Base-by-base conservation (phyloP, 2,113 vertebrate species). In the Balaeniceps rex region DNA sequence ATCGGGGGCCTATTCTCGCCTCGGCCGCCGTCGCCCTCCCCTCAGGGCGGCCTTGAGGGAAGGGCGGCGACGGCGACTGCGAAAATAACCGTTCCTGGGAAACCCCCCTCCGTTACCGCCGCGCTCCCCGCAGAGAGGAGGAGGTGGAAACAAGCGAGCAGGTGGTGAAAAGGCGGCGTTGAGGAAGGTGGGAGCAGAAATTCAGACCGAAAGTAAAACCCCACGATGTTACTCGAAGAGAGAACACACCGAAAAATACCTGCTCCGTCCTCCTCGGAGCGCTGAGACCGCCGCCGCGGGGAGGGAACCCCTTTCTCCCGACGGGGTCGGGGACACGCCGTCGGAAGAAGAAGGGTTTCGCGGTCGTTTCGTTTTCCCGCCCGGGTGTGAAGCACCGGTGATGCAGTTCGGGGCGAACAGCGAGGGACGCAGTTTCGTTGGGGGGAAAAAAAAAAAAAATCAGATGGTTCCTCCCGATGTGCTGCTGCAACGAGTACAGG, bases 141-240 rank as follows among this genome's bases (percentile, higher is more conserved):
- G 63, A 66, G 47, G 40, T 40, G 65, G 72, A 55, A 92, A 88
- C 8, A 11, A n/a, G n/a, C 7, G 18, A 66, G 66, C 38, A 36
- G 52, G 52, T 42, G 76, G 34, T 52, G 44, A 52, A 68, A 87
- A 69, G 29, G 66, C 19, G 12, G 40, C 13, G 9, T 28, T 63
- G 60, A 60, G 25, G 76, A 82, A 88, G 23, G 46, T 66, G 55
- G 69, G 58, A 75, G 55, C 11, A 78, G 63, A 87, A 93, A 79
- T 64, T 81, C 77, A 90, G 96, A 95, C 26, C 49, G 96, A 95
- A 95, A 97, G 86, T 88, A 93, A 93, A 94, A 84, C 55, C 26
- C 18, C 36, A 22, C 42, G 16, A 6, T 31, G 0, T 51, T 65
- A 66, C 26, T 71, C 52, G 44, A 52, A 75, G 26, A 78, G 29